phyloP scores from a whole-genome alignment of 2,888 invertebrate genomes.

The Plutella xylostella region DNA sequence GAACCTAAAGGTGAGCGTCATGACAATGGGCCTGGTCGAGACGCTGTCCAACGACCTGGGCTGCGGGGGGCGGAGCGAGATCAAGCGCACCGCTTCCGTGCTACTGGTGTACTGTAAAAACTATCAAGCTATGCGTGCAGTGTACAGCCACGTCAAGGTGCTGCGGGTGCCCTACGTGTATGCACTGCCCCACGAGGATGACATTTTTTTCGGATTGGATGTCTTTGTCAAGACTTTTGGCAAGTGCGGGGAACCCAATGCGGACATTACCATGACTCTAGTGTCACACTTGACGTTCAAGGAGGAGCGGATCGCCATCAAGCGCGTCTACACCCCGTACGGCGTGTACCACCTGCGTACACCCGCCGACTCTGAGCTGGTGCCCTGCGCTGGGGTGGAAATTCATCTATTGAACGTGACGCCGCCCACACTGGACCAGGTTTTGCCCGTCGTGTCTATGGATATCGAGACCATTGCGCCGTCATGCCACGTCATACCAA shows the following conservation, averaged over 20 bases:
- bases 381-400: background rate
- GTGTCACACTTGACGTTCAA: background rate
- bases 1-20: background rate
- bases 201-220: background rate
- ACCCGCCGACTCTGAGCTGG: background rate
- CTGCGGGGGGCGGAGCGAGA: background rate
- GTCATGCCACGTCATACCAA: background rate
- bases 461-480: background rate
- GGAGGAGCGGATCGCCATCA: background rate
- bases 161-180: background rate
- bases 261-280: background rate
- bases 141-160: background rate
- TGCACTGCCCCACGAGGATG: background rate
- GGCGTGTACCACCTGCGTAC: background rate
- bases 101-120: background rate
- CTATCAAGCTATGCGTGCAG: background rate
- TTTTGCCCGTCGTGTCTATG: background rate
- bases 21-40: background rate
- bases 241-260: background rate
- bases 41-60: background rate
- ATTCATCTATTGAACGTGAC: background rate
- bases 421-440: background rate
- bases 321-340: background rate
- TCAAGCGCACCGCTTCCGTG: background rate
- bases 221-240: background rate